A percentile compares a stretch with the other conserved stretches of the same genome.
These are phyloP conservation scores for Triplophysa yarkandensis DNA, from an alignment of 2,797 vertebrate species.

Conservation along the genomic window DNA sequence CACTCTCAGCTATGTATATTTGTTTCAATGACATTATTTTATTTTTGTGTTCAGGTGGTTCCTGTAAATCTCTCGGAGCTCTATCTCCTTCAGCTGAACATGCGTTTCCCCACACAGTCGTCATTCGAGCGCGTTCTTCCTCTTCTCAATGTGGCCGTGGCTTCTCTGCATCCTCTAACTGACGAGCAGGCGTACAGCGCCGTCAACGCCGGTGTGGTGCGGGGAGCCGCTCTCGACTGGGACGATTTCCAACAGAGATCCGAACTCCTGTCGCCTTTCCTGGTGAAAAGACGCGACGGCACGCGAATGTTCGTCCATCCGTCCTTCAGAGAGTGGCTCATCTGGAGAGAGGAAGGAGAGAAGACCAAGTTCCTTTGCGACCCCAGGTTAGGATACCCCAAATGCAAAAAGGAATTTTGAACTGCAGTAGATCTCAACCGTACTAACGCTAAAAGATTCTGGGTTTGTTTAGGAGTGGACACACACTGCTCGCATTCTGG, in stretches of 20 bases:
- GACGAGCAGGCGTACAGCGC: conserved; percentile 92
- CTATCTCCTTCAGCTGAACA: conserved; percentile 95
- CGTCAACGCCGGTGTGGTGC: conserved; percentile 87
- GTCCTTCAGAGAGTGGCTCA: conserved; percentile 96
- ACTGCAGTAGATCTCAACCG: not conserved
- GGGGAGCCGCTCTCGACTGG: conserved; percentile 85
- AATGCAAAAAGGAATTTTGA: no score
- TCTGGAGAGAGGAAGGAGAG: conserved; percentile 98
- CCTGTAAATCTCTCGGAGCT: conserved; percentile 94
- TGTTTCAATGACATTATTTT: no score
- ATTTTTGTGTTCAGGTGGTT: conserved; percentile 79
- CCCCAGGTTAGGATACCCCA: conserved; percentile 79
- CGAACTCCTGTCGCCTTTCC: conserved; percentile 93
- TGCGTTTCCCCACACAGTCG: conserved; percentile 96
- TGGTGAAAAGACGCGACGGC: conserved; percentile 88
- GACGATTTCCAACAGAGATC: conserved; percentile 91
- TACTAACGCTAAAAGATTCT: not conserved
- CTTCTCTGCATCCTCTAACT: conserved; percentile 92
- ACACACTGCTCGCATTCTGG: conserved; percentile 96
- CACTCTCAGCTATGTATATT: no score
- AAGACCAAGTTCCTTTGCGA: conserved; percentile 97
- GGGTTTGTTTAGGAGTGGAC: conserved; percentile 82
- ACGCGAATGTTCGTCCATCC: conserved; percentile 94
- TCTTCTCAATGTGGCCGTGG: conserved; percentile 91
- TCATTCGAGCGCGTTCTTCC: conserved; percentile 95